A percentile compares a stretch with the other conserved stretches of the same genome.
Conservation (phyloP, 2,113 vertebrate species). For the Ibidorhyncha struthersii region DNA sequence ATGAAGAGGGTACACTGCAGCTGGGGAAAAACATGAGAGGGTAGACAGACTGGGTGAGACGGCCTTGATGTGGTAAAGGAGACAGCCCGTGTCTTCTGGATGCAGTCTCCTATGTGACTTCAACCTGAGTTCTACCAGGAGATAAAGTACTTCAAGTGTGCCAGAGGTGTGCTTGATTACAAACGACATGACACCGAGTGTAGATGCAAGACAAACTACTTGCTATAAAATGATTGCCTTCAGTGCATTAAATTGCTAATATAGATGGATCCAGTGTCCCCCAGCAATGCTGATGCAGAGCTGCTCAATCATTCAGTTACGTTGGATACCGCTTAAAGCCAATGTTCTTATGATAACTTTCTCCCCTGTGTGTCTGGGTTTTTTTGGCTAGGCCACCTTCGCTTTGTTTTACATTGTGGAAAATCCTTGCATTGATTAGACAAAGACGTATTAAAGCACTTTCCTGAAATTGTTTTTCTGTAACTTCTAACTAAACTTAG, state of each 20-base stretch:
- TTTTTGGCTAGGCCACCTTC: neutral
- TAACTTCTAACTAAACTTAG: neutral
- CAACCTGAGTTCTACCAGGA: neutral
- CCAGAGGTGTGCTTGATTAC: neutral
- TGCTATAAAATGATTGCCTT: neutral
- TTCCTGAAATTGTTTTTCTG: neutral
- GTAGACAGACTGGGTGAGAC: neutral
- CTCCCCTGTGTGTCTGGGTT: neutral
- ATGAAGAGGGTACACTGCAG: neutral
- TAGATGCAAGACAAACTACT: neutral
- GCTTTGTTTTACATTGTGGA: neutral
- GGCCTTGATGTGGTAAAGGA: neutral
- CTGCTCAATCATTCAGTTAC: neutral
- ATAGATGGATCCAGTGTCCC: neutral
- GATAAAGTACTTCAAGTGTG: neutral
- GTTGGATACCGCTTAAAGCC: neutral
- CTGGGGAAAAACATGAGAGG: neutral
- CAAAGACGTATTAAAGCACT: neutral
- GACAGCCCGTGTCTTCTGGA: neutral
- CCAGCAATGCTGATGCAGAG: neutral
- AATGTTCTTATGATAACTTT: neutral
- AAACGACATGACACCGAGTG: fast-evolving
- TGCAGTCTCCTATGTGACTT: neutral
- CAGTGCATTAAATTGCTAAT: neutral
- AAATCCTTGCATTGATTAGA: neutral